Conservation (phyloP, 1,140 invertebrate genomes). For the Drosophila dunni region DNA sequence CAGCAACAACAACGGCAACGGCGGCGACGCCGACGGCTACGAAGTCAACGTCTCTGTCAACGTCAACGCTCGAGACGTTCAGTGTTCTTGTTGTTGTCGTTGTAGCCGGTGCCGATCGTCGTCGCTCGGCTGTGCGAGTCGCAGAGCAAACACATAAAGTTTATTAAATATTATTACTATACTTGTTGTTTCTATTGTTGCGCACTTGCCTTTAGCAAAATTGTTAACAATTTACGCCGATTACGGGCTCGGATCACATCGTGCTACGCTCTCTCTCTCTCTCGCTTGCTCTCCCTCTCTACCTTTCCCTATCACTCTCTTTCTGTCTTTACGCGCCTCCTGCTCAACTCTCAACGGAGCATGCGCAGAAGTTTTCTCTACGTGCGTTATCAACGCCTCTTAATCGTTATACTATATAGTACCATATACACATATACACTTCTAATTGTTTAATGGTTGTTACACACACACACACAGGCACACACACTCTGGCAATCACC, state of each 20-base stretch:
- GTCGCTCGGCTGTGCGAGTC: constrained; percentile 47
- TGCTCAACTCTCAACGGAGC: constrained; percentile 22
- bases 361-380: constrained; percentile 44
- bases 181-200: constrained; percentile 44
- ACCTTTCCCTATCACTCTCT: neutral
- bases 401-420: constrained; percentile 48
- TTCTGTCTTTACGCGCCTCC: neutral
- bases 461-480: constrained; percentile 35
- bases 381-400: constrained; percentile 61
- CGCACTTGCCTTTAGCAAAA: constrained; percentile 74
- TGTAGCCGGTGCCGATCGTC: constrained; percentile 42
- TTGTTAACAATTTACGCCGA: constrained; percentile 72
- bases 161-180: constrained; percentile 78
- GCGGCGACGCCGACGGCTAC: constrained; percentile 23
- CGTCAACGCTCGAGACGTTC: constrained; percentile 36
- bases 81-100: constrained; percentile 1
- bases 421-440: constrained; percentile 8
- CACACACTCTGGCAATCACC: constrained; percentile 29
- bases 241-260: constrained; percentile 49
- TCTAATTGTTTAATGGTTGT: constrained; percentile 70
- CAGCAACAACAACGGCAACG: constrained; percentile 31
- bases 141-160: constrained; percentile 57
- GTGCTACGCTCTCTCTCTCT: constrained; percentile 11
- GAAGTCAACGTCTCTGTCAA: constrained; percentile 8
- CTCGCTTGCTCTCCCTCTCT: neutral